These are phyloP conservation scores for Amblyraja radiata DNA, from an alignment of 2,797 vertebrate species.

Conservation along the genomic window DNA sequence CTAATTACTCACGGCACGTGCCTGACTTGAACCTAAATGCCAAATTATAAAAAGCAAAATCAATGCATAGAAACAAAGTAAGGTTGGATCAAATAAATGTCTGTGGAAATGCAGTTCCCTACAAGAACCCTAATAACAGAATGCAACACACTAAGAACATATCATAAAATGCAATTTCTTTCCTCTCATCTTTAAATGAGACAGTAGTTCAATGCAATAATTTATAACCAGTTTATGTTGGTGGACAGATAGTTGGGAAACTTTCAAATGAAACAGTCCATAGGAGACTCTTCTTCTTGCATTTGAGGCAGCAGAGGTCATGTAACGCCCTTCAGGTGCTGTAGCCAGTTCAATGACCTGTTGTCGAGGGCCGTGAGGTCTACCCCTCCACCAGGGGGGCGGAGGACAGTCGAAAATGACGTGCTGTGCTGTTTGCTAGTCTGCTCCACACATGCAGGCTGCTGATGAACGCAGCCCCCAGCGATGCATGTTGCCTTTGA, in stretches of 20 bases:
- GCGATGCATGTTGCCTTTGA: too few relatives aligned
- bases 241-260: background rate
- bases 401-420: too few relatives aligned
- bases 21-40: background rate
- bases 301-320: too few relatives aligned
- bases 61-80: background rate
- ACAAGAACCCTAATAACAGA: background rate
- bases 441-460: too few relatives aligned
- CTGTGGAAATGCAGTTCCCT: background rate
- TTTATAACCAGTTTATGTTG: background rate
- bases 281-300: background rate
- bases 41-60: background rate
- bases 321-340: too few relatives aligned
- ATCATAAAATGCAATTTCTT: background rate
- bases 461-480: too few relatives aligned
- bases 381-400: too few relatives aligned
- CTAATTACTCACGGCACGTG: too few relatives aligned
- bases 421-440: too few relatives aligned
- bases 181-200: background rate
- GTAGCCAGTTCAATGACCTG: too few relatives aligned
- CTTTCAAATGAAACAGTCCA: background rate
- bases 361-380: too few relatives aligned
- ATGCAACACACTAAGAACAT: background rate
- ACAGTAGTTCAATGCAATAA: background rate
- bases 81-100: too few relatives aligned